Percentiles rank a stretch among this genome's conserved stretches.
phyloP scores from a whole-genome alignment of 2,113 vertebrate genomes.

The Rhinolophus ferrumequinum region DNA sequence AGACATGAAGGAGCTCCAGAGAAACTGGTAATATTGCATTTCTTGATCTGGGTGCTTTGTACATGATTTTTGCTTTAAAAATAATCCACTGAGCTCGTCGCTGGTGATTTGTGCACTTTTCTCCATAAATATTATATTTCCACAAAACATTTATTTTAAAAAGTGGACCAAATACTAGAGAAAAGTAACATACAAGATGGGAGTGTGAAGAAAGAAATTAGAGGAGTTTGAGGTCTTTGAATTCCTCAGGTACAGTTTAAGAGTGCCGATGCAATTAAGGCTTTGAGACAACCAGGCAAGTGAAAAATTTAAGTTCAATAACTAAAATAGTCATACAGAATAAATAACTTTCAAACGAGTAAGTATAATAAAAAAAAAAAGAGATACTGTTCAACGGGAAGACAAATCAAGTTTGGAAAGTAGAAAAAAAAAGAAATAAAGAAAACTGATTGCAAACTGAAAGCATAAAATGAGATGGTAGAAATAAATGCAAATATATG shows the following conservation, averaged over 20 bases:
- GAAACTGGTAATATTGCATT: background rate
- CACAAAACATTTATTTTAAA: slow-evolving; percentile 28
- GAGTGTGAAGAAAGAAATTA: background rate
- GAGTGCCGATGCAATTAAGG: background rate
- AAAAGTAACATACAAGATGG: background rate
- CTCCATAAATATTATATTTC: background rate
- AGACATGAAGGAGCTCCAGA: background rate
- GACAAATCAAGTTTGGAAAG: slow-evolving; percentile 32
- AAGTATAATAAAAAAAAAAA: background rate
- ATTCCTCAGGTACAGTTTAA: background rate
- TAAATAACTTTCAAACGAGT: slow-evolving; percentile 18
- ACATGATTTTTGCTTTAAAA: background rate
- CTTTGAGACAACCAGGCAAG: background rate
- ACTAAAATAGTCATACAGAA: slow-evolving; percentile 20
- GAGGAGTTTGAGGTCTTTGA: background rate
- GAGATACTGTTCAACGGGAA: background rate
- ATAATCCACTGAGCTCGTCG: background rate
- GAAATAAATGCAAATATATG: slow-evolving; percentile 67
- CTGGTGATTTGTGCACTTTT: background rate
- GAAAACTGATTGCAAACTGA: slow-evolving; percentile 9
- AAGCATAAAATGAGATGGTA: slow-evolving; percentile 42
- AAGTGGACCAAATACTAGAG: background rate
- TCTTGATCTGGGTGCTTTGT: background rate
- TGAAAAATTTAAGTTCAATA: slow-evolving; percentile 50
- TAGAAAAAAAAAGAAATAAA: background rate